These are phyloP conservation scores for Lacanobia oleracea DNA, from an alignment of 2,888 invertebrate species.

Conservation along the genomic window DNA sequence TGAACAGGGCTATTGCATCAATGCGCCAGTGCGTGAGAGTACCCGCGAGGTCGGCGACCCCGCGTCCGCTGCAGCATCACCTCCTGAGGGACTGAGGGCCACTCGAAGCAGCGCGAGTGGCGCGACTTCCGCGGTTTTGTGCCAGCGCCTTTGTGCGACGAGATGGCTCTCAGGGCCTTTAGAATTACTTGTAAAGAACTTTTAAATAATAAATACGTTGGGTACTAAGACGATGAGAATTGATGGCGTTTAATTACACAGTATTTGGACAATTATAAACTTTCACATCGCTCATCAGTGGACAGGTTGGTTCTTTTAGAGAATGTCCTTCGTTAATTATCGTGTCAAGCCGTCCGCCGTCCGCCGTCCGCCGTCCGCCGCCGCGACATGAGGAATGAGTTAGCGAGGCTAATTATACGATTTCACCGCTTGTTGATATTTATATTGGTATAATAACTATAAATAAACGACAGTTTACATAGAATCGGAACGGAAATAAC, in stretches of 20 bases:
- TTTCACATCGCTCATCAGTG: constrained; percentile 44
- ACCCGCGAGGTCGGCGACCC: constrained; percentile 39
- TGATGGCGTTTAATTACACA: neutral
- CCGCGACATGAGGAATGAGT: constrained; percentile 30
- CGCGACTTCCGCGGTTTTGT: constrained; percentile 40
- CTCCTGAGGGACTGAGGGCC: constrained; percentile 26
- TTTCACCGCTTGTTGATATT: constrained; percentile 45
- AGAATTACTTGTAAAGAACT: constrained; percentile 13
- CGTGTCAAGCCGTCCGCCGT: constrained; percentile 41
- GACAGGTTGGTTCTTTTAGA: constrained; percentile 32
- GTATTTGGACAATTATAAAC: constrained; percentile 30
- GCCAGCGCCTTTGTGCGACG: constrained; percentile 17
- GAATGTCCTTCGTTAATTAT: constrained; percentile 50
- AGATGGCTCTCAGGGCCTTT: constrained; percentile 22
- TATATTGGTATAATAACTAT: constrained; percentile 50
- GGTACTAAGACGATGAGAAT: neutral
- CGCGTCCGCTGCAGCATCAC: constrained; percentile 39
- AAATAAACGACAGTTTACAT: constrained; percentile 49
- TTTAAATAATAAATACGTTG: neutral
- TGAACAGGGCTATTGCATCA: constrained; percentile 20
- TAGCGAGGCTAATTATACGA: constrained; percentile 44
- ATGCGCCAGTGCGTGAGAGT: constrained; percentile 17
- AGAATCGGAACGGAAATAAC: constrained; percentile 55
- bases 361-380: constrained; percentile 32
- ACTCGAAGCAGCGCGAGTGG: constrained; percentile 23